A percentile compares a stretch with the other conserved stretches of the same genome.
These are phyloP conservation scores for Chrysomallon squamiferum DNA, from an alignment of 1,140 invertebrate species.

Conservation along the genomic window DNA sequence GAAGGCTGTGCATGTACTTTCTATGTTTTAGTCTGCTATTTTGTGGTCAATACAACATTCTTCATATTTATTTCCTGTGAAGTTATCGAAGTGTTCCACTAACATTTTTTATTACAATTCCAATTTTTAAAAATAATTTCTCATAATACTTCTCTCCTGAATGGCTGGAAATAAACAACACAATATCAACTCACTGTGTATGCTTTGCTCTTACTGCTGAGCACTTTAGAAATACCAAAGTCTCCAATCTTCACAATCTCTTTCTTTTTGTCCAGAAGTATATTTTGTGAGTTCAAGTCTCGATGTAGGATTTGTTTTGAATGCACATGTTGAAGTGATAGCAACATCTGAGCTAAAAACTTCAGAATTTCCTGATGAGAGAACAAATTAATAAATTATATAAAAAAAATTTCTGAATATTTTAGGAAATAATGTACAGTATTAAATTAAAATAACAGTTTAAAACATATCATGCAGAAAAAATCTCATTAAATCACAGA, in stretches of 20 bases:
- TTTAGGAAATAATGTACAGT: constrained; percentile 2
- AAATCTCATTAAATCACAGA: no score
- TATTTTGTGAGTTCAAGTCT: constrained; percentile 64
- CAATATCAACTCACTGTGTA: constrained; percentile 65
- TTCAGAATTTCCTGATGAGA: constrained; percentile 57
- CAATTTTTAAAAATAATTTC: no score
- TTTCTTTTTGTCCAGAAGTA: constrained; percentile 61
- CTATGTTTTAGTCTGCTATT: no score
- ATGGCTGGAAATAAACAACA: no score
- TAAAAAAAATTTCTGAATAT: constrained; percentile 1
- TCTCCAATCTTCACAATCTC: constrained; percentile 63
- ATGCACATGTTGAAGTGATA: constrained; percentile 64
- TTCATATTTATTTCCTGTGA: no score
- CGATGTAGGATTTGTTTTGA: constrained; percentile 63
- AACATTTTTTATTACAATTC: no score
- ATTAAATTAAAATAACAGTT: neutral
- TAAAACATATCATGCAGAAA: neutral
- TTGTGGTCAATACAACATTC: no score
- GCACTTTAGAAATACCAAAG: constrained; percentile 65
- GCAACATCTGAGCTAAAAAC: constrained; percentile 61
- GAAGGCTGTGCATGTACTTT: no score
- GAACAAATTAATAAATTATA: constrained; percentile 2
- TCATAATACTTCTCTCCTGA: no score
- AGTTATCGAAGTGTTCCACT: no score
- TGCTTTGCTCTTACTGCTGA: constrained; percentile 68